Percentiles rank a stretch among this genome's conserved stretches.
phyloP scores from a whole-genome alignment of 2,113 vertebrate genomes.

The Mandrillus leucophaeus region DNA sequence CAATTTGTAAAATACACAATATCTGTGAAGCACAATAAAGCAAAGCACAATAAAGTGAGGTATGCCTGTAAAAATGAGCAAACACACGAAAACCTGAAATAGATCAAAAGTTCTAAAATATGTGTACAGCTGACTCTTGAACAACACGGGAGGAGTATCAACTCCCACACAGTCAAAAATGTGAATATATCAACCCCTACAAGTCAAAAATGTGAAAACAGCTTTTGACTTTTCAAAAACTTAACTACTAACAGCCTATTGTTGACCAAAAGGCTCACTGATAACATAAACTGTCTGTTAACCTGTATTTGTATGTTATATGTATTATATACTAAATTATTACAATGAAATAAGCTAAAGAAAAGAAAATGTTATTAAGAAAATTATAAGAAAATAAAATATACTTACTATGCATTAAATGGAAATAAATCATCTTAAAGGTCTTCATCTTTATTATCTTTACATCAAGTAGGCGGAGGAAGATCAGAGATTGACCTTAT shows the following conservation, averaged over 20 bases:
- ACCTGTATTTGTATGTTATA: neutral
- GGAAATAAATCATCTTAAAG: neutral
- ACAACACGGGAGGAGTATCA: neutral
- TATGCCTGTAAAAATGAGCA: neutral
- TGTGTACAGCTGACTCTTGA: neutral
- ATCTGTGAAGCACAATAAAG: neutral
- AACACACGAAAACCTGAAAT: neutral
- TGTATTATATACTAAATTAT: neutral
- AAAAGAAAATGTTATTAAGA: neutral
- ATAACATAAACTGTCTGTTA: neutral
- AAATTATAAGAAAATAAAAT: neutral
- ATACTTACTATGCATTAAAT: neutral
- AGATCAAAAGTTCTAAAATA: neutral
- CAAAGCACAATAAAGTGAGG: neutral
- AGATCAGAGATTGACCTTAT: neutral
- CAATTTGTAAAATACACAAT: neutral
- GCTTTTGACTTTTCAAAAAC: neutral
- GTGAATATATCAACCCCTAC: neutral
- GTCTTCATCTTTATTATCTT: neutral
- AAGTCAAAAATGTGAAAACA: neutral
- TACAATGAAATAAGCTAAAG: neutral
- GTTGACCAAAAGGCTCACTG: neutral
- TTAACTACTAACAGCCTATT: neutral
- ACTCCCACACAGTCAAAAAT: neutral
- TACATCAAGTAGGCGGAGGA: neutral